Conservation (phyloP, 2,888 invertebrate genomes). For the Melikaiella ostensackeni region DNA sequence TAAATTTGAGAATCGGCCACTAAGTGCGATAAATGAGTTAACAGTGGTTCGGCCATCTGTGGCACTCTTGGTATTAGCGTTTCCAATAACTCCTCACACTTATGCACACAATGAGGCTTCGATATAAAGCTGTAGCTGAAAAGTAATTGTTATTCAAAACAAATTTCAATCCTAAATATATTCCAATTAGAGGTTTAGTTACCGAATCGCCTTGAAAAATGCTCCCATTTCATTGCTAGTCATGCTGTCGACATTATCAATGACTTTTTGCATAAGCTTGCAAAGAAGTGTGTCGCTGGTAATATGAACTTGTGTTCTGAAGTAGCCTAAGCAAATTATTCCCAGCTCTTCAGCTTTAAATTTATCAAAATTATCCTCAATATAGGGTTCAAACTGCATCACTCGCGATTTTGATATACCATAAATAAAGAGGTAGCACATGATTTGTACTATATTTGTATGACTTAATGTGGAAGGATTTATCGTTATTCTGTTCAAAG, state of each 20-base stretch:
- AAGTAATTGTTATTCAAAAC: slow-evolving; percentile 4
- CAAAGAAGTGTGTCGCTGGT: background rate
- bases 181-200: background rate
- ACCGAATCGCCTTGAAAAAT: slow-evolving; percentile 14
- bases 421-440: slow-evolving; percentile 10
- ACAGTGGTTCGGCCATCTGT: background rate
- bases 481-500: background rate
- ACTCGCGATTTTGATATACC: background rate
- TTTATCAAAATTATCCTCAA: background rate
- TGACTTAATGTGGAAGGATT: slow-evolving; percentile 8
- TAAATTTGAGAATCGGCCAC: slow-evolving; percentile 11
- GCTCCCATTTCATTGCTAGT: background rate
- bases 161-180: slow-evolving; percentile 76
- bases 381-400: background rate
- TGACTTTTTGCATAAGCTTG: background rate
- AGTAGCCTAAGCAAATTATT: slow-evolving; percentile 17
- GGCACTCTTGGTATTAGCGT: slow-evolving; percentile 6
- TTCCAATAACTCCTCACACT: slow-evolving; percentile 17
- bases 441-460: slow-evolving; percentile 22
- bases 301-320: background rate
- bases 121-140: slow-evolving; percentile 7
- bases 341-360: background rate
- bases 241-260: background rate
- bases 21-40: slow-evolving; percentile 25
- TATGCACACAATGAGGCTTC: background rate